Evolutionary conservation across 2,113 vertebrate genomes (phyloP).

Genomic region (Delphinapterus leucas): DNA sequence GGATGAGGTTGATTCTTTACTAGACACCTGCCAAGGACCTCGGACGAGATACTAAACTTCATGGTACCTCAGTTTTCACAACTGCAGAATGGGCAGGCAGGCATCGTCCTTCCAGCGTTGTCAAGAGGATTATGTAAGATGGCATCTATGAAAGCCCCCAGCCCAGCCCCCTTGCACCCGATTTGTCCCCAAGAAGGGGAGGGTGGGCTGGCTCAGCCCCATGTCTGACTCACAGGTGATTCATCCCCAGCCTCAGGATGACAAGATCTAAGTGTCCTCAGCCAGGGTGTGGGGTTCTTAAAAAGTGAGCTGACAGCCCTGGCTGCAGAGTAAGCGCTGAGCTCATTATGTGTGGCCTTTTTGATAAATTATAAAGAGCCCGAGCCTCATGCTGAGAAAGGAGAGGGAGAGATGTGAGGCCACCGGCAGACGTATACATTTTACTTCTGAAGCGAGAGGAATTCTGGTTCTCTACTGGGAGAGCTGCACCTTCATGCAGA

Average conservation of each 20-base stretch:
- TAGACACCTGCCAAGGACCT: no score
- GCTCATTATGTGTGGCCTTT: slow-evolving; percentile 67
- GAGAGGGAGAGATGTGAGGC: not conserved
- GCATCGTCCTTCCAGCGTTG: not conserved
- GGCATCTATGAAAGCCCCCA: not conserved
- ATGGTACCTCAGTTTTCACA: not conserved
- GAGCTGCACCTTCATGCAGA: not conserved
- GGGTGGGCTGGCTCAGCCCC: not conserved
- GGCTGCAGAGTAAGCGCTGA: not conserved
- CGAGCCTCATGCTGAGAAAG: slow-evolving; percentile 42
- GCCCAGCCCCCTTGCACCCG: not conserved
- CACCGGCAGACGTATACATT: not conserved
- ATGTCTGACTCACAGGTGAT: not conserved
- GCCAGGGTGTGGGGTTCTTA: not conserved
- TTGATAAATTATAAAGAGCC: slow-evolving; percentile 78
- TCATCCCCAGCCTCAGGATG: not conserved
- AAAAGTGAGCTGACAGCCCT: not conserved
- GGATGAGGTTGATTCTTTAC: not conserved
- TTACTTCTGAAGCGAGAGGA: slow-evolving; percentile 50
- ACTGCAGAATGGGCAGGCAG: not conserved
- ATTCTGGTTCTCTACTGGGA: slow-evolving; percentile 38
- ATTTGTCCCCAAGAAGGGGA: not conserved
- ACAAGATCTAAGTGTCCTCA: slow-evolving; percentile 4
- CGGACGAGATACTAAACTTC: not conserved
- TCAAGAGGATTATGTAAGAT: not conserved